phyloP scores from a whole-genome alignment of 1,140 invertebrate genomes.

The Proales similis region DNA sequence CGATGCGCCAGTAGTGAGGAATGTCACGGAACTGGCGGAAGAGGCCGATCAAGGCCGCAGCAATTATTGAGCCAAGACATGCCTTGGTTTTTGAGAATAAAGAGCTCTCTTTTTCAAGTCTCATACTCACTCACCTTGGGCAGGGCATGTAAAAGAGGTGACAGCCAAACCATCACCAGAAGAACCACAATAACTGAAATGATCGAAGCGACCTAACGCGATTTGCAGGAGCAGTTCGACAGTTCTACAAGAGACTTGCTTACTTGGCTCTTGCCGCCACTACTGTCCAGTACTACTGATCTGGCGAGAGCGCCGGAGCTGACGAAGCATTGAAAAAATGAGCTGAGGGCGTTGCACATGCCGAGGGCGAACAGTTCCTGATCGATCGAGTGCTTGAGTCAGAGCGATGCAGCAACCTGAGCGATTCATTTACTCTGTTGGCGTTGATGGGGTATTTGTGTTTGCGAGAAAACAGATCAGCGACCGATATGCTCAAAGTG shows the following conservation, averaged over 20 bases:
- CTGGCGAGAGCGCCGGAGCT: conserved; percentile 56
- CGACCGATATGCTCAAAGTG: conserved; percentile 83
- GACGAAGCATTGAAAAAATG: conserved; percentile 57
- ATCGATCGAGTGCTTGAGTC: too few relatives aligned
- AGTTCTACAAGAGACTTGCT: neutral
- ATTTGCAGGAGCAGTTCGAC: conserved; percentile 19
- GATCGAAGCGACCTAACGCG: conserved; percentile 54
- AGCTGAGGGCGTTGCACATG: conserved; percentile 52
- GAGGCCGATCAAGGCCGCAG: conserved; percentile 81
- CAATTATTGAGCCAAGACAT: conserved; percentile 76
- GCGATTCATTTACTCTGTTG: conserved; percentile 64
- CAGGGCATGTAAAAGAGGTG: conserved; percentile 50
- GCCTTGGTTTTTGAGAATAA: conserved; percentile 58
- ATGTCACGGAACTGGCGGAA: conserved; percentile 71
- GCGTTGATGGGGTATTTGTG: conserved; percentile 74
- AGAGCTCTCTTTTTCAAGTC: neutral
- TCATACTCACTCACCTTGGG: conserved; percentile 48
- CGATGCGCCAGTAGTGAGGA: conserved; percentile 65
- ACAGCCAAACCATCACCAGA: conserved; percentile 55
- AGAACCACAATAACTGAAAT: conserved; percentile 54
- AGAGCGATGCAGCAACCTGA: conserved; percentile 10
- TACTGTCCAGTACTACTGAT: conserved; percentile 53
- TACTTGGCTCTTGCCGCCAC: conserved; percentile 55
- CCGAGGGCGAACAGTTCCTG: conserved; percentile 58
- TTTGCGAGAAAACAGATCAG: conserved; percentile 78